phyloP scores from a whole-genome alignment of 2,797 vertebrate species.

The Hirundo rustica region DNA sequence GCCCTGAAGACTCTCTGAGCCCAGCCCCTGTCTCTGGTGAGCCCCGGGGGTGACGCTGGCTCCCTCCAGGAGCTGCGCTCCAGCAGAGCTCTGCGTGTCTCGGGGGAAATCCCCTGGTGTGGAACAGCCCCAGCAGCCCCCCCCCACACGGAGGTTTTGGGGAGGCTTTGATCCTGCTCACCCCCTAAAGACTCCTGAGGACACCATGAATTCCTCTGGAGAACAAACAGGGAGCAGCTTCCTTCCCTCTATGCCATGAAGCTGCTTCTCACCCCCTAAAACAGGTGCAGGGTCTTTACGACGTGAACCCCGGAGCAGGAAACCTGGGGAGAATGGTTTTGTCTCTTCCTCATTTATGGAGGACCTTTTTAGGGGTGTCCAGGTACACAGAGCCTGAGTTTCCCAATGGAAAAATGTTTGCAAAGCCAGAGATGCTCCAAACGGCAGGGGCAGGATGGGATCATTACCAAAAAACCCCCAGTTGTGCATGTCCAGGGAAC shows the following conservation, averaged over 20 bases:
- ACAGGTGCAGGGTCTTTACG: not conserved
- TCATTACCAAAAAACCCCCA: not conserved
- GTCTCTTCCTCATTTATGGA: not conserved
- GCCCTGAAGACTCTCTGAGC: not conserved
- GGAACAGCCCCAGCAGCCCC: not conserved
- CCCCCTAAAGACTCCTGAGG: not conserved
- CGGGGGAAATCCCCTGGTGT: not conserved
- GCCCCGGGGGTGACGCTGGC: not conserved
- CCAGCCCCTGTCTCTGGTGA: not conserved
- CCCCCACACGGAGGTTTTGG: not conserved
- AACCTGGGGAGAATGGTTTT: not conserved
- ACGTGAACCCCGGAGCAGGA: not conserved
- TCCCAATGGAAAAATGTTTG: rapidly evolving
- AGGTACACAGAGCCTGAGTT: not conserved
- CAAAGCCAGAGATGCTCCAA: not conserved
- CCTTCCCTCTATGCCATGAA: not conserved
- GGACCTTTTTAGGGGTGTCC: not conserved
- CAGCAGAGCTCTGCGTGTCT: rapidly evolving
- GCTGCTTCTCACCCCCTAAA: not conserved
- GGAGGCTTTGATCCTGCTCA: not conserved
- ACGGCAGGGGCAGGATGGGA: rapidly evolving
- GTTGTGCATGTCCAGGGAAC: not conserved
- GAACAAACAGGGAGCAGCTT: not conserved
- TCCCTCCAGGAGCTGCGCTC: not conserved
- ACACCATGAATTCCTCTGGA: not conserved